These are phyloP conservation scores for Acronicta leporina DNA, from an alignment of 2,888 invertebrate genomes.

Conservation along the genomic window DNA sequence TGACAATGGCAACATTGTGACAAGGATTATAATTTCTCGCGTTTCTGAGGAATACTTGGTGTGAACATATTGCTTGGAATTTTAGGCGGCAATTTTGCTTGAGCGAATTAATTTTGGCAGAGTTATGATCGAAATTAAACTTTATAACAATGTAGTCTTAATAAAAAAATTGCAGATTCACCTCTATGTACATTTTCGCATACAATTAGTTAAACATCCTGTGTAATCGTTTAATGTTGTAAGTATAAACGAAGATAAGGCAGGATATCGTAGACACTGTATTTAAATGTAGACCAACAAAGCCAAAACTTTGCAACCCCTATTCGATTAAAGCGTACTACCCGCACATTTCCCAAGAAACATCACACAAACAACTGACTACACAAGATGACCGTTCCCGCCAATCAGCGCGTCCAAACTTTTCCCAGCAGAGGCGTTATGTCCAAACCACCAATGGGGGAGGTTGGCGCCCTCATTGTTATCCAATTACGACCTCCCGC, in stretches of 20 bases:
- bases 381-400: constrained; percentile 56
- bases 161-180: constrained; percentile 41
- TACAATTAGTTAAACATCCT: constrained; percentile 10
- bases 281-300: constrained; percentile 31
- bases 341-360: constrained; percentile 52
- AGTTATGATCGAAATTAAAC: constrained; percentile 46
- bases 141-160: constrained; percentile 33
- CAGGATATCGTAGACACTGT: constrained; percentile 7
- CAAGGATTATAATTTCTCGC: constrained; percentile 63
- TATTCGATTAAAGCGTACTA: constrained; percentile 39
- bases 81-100: constrained; percentile 32
- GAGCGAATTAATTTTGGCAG: constrained; percentile 44
- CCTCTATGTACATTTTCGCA: background rate
- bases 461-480: constrained; percentile 86
- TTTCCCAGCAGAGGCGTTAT: constrained; percentile 66
- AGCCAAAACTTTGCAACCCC: constrained; percentile 37
- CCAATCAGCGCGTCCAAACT: constrained; percentile 56
- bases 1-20: constrained; percentile 66
- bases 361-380: constrained; percentile 52
- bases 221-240: constrained; percentile 1
- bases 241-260: constrained; percentile 12
- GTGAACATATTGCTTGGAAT: constrained; percentile 45
- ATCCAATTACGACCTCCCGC: constrained; percentile 88
- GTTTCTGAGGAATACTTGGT: constrained; percentile 56
- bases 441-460: constrained; percentile 77